These are phyloP conservation scores for Chouioia cunea DNA, from an alignment of 2,888 invertebrate species.

Conservation along the genomic window DNA sequence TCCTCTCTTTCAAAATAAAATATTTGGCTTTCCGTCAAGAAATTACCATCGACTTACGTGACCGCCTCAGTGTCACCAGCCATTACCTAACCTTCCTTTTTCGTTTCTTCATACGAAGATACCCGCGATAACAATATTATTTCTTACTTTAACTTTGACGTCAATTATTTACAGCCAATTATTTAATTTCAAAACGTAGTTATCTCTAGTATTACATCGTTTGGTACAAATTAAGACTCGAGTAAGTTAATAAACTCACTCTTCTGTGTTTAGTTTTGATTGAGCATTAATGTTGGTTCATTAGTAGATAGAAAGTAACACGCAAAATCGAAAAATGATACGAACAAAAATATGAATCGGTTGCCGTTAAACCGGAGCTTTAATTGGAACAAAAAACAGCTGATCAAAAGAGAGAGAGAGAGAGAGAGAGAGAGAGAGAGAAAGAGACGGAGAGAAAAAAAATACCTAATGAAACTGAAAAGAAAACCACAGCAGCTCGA, in stretches of 20 bases:
- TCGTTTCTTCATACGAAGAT: slow-evolving; percentile 31
- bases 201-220: too few species aligned
- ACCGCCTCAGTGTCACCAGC: slow-evolving; percentile 40
- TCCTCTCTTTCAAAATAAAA: slow-evolving; percentile 59
- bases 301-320: too few species aligned
- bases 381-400: slow-evolving; percentile 3
- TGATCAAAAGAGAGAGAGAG: background rate
- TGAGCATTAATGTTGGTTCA: too few species aligned
- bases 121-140: slow-evolving; percentile 17
- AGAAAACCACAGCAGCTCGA: background rate
- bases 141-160: background rate
- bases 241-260: too few species aligned
- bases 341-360: too few species aligned
- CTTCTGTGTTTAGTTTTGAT: too few species aligned
- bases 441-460: slow-evolving; percentile 1
- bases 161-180: too few species aligned
- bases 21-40: slow-evolving; percentile 46
- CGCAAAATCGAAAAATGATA: too few species aligned
- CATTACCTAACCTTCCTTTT: slow-evolving; percentile 45
- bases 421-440: background rate
- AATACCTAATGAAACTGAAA: slow-evolving; percentile 30
- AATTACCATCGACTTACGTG: slow-evolving; percentile 34
- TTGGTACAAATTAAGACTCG: too few species aligned
- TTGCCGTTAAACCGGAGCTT: background rate
- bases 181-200: too few species aligned